Evolutionary conservation across 2,888 invertebrate genomes (phyloP), one percentile per base, ranked within the genome.

Genomic region (Polylopha cassiicola): DNA sequence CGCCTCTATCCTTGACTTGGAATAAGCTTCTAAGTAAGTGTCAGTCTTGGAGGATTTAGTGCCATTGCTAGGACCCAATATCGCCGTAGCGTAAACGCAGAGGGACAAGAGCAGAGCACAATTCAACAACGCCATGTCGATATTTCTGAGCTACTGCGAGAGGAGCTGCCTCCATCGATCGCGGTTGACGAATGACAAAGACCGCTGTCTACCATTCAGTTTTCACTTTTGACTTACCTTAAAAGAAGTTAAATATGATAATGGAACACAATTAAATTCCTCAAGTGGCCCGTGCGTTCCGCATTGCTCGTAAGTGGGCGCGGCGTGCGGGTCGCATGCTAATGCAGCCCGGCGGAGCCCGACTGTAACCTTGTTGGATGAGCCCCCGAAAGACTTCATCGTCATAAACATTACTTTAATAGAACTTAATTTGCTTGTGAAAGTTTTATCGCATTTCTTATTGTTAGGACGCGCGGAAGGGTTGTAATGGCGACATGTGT

Each of bases 1-100:
- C 50, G 73, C 87, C 70, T 67, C 84, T 58, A 65, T 80, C 62
- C 58, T 66, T 10, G 89, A 89, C 52, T 89, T 87, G 3, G 87
- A 87, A 52, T 90, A 87, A 2, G 91, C 91, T 23, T 90, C 89
- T 50, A 91, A 66, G 55, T 91, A 91, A 2, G 89, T 89, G 63
- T 91, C 91, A 1, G 74, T 75, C 61, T 80, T 81, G 55, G 43
- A 10, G 8, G 55, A 37, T 55, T 77, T 79, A 1, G 78, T 82
- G 39, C 56, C 62, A 46, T 80, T 84, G 11, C 51, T 54, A n/a
- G 80, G 81, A n/a, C 77, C 78, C 4, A 81, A 64, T 24, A 85
- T 81, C 27, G 82, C 84, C 21, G 70, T 57, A 42, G 57, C 79
- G 48, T 66, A 72, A 47, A 57, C 70, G 55, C 67, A 57, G 32